A percentile compares a stretch with the other conserved stretches of the same genome.
Evolutionary conservation across 2,797 vertebrate genomes (phyloP).

Genomic region (Trachurus trachurus): DNA sequence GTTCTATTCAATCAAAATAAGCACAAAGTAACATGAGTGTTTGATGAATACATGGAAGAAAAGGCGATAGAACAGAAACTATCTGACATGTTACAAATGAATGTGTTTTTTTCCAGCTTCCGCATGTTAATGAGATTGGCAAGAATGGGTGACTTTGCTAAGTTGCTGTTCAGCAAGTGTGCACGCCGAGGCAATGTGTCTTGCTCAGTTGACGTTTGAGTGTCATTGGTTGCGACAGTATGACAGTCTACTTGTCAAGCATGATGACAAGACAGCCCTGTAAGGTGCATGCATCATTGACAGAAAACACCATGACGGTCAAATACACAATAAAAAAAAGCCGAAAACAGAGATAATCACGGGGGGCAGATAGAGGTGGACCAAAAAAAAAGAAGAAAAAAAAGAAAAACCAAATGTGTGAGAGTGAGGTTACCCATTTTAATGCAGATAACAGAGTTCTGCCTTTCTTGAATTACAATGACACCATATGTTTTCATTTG

Average conservation of each 20-base stretch:
- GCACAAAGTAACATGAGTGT: neutral
- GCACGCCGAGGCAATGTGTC: slow-evolving; percentile 41
- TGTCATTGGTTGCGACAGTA: slow-evolving; percentile 75
- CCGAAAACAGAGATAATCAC: slow-evolving; percentile 11
- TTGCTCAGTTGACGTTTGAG: slow-evolving; percentile 62
- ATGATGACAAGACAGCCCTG: slow-evolving; percentile 72
- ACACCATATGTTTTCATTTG: neutral
- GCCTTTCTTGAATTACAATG: neutral
- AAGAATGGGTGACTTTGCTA: slow-evolving; percentile 70
- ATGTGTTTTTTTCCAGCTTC: slow-evolving; percentile 7
- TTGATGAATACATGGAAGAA: neutral
- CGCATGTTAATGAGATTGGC: slow-evolving; percentile 36
- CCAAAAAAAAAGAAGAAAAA: neutral
- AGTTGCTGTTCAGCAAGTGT: slow-evolving; percentile 46
- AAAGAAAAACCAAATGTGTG: neutral
- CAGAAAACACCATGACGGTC: slow-evolving; percentile 45
- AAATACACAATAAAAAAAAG: slow-evolving; percentile 29
- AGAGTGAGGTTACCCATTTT: neutral
- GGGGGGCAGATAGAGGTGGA: neutral
- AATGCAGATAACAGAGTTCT: neutral
- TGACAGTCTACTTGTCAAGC: slow-evolving; percentile 76
- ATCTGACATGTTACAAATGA: neutral
- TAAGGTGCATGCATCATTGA: slow-evolving; percentile 67
- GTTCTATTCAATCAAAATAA: neutral
- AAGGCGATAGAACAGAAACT: neutral